Evolutionary conservation across 2,113 vertebrate genomes (phyloP).

Genomic region (Neogale vison): DNA sequence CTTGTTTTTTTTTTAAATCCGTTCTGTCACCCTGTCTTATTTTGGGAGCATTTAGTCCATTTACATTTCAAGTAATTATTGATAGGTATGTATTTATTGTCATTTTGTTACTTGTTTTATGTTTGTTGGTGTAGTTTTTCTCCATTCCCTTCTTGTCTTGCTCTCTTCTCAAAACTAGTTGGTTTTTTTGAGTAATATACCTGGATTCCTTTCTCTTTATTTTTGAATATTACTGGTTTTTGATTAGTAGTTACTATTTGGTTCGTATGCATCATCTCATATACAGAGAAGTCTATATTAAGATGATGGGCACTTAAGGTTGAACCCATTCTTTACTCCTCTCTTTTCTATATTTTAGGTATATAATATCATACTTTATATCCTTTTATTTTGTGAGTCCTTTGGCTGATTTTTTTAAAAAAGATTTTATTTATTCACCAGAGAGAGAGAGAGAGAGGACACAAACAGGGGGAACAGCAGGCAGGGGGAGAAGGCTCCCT

Average conservation of each 20-base stretch:
- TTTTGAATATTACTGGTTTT: neutral
- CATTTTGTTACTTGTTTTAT: neutral
- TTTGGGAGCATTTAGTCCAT: neutral
- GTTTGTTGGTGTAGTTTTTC: neutral
- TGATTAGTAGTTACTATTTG: neutral
- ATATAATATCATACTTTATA: neutral
- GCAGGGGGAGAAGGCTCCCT: no score
- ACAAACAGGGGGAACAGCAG: no score
- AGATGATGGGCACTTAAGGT: neutral
- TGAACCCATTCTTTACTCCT: neutral
- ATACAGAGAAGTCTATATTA: neutral
- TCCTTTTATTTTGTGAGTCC: neutral
- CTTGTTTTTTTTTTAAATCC: neutral
- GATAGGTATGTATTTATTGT: neutral
- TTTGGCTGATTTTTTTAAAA: neutral
- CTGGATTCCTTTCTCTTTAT: neutral
- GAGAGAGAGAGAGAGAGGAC: no score
- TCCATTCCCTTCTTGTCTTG: neutral
- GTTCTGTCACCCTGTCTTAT: neutral
- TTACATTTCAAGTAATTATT: neutral
- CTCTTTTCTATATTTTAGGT: neutral
- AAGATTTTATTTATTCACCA: no score
- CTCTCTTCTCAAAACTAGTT: neutral
- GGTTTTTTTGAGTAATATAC: neutral
- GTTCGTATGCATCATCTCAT: neutral